Evolutionary conservation across 2,888 invertebrate genomes (phyloP), one percentile per base, ranked within the genome.

Genomic region (Alcis repandata): DNA sequence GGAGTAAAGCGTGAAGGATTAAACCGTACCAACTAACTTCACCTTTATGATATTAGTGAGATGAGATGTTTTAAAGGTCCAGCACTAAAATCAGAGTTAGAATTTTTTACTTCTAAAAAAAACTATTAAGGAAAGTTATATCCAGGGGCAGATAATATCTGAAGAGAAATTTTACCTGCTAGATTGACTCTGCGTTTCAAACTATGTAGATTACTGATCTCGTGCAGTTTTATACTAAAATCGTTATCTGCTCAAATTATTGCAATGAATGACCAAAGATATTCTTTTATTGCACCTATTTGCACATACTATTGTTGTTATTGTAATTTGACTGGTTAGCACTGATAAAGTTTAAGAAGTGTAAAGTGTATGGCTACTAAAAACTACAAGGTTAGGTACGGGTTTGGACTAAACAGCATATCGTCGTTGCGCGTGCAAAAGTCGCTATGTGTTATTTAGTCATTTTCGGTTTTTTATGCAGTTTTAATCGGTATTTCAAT

Each of bases 161-260:
- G 13, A 46, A n/a, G 2, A 17, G 15, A 13, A 27, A 4, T 7
- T 62, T 40, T 38, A 67, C 66, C 68, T 59, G 57, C 36, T 64
- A 57, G 53, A 49, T 68, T 57, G 49, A 41, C 19, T 40, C 43
- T 36, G 53, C 38, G 41, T 51, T 48, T 46, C 65, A 63, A 63
- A 68, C 65, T 68, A 59, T 68, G 11, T 13, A 10, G 15, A 27
- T 19, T 19, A 46, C 11, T 19, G 22, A 36, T 32, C 7, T 48
- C 15, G 46, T 32, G 17, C 32, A 40, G 19, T 43, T 64, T 22
- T 64, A 63, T 64, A 64, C 54, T 9, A 33, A 59, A 59, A 19
- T 20, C n/a, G 20, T 64, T 64, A 64, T 64, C 64, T 20, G 33
- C 2, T 38, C n/a, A 40, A 40, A 36, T 27, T 40, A 22, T 17